Evolutionary conservation across 2,888 invertebrate genomes (phyloP), one percentile per base, ranked within the genome.

Genomic region (Sipha maydis): DNA sequence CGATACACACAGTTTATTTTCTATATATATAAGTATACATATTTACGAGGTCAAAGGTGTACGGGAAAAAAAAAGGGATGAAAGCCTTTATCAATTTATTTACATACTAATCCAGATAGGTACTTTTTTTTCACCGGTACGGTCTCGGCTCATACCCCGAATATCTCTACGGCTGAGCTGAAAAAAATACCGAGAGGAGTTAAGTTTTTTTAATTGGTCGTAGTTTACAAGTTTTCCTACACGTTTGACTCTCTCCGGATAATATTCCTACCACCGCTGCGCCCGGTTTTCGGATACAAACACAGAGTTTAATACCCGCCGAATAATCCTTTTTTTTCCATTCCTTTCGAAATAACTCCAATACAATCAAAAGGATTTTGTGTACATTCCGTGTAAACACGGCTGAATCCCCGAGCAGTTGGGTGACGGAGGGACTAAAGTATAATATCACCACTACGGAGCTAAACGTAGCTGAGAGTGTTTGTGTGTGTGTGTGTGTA

Each of bases 21-120:
- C 31, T 25, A 71, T 69, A 3, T 69, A 69, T 69, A 69, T 69
- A n/a, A 31, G 19, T 71, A 31, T n/a, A 34, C 75, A 48, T 67
- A 41, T 73, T 69, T n/a, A 71, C 48, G 79, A 86, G 86, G 86
- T 86, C 86, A 79, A 79, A 79, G 75, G 80, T 48, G 14, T 80
- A 73, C 31, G n/a, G 80, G 82, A 80, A 75, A 88, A 88, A 75
- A 84, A 80, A 14, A 80, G 80, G 86, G 80, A 73, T 41, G 73
- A 88, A 88, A 80, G 73, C 86, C 86, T 88, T 88, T 88, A 88
- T 88, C 80, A 88, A 88, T 88, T 88, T 88, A 82, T 88, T 88
- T 88, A 80, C 86, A 82, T 80, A 75, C 73, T 88, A 88, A 88
- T 88, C 80, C 80, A 28, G 41, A 28, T 80, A 28, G 41, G 25